Evolutionary conservation across 2,888 invertebrate genomes (phyloP).

Genomic region (Taenaris catops): DNA sequence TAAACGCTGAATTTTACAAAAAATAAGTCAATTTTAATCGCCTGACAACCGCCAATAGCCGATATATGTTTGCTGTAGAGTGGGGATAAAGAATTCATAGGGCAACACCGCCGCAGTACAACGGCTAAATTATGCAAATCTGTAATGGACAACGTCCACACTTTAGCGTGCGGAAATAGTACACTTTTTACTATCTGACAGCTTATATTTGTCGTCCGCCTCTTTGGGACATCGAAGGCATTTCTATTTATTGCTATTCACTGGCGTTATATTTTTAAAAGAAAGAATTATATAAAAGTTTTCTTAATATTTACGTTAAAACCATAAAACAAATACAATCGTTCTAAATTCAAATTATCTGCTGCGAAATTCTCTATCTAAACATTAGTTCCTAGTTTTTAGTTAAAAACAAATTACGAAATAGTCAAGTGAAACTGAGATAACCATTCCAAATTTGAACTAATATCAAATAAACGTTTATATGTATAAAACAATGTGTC

Average conservation of each 20-base stretch:
- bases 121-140: slow-evolving; percentile 69
- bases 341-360: too few relatives aligned
- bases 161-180: slow-evolving; percentile 48
- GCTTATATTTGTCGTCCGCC: slow-evolving; percentile 18
- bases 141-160: slow-evolving; percentile 61
- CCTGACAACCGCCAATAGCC: slow-evolving; percentile 67
- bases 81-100: slow-evolving; percentile 64
- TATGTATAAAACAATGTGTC: too few relatives aligned
- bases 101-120: slow-evolving; percentile 55
- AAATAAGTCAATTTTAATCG: slow-evolving; percentile 41
- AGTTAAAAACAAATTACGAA: too few relatives aligned
- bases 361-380: too few relatives aligned
- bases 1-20: slow-evolving; percentile 20
- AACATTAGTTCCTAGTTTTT: too few relatives aligned
- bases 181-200: slow-evolving; percentile 33
- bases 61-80: slow-evolving; percentile 46
- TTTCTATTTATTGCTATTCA: background rate
- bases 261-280: background rate
- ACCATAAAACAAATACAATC: too few relatives aligned
- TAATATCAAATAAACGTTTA: too few relatives aligned
- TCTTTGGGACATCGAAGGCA: background rate
- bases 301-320: background rate
- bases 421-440: too few relatives aligned
- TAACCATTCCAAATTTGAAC: too few relatives aligned
- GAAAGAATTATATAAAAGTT: too few relatives aligned